phyloP scores from a whole-genome alignment of 2,797 vertebrate genomes.

The Micropoecilia bifurca region DNA sequence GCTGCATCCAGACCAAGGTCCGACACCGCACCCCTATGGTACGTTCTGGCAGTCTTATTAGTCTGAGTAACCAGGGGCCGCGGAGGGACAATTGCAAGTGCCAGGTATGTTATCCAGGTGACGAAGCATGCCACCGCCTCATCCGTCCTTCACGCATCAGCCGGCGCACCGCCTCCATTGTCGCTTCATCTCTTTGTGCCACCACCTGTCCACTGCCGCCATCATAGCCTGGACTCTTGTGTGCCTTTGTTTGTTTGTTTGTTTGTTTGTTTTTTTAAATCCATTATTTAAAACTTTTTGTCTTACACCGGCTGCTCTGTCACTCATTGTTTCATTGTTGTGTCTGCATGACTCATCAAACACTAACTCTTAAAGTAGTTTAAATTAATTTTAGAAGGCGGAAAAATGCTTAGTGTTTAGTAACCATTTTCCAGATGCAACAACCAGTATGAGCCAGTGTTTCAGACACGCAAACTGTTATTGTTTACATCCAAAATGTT shows the following conservation, averaged over 20 bases:
- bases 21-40: conserved; percentile 98
- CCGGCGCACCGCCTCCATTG: conserved; percentile 43
- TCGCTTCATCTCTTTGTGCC: conserved; percentile 49
- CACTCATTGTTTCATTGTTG: not conserved
- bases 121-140: conserved; percentile 54
- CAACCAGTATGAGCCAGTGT: too few species aligned
- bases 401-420: conserved; percentile 2
- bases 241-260: not conserved
- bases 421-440: conserved; percentile 20
- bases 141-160: conserved; percentile 54
- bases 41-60: conserved; percentile 88
- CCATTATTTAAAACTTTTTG: not conserved
- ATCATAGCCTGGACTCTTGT: conserved; percentile 21
- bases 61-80: conserved; percentile 83
- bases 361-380: not conserved
- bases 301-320: conserved; percentile 25
- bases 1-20: conserved; percentile 96
- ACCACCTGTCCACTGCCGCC: conserved; percentile 28
- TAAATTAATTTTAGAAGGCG: not conserved
- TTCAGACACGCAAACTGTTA: too few species aligned
- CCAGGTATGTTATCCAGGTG: conserved; percentile 76
- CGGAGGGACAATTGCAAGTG: conserved; percentile 82
- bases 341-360: conserved; percentile 12
- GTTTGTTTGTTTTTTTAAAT: not conserved
- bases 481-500: too few species aligned